These are phyloP conservation scores for Rhizomys pruinosus DNA, from an alignment of 2,113 vertebrate genomes.

Conservation along the genomic window DNA sequence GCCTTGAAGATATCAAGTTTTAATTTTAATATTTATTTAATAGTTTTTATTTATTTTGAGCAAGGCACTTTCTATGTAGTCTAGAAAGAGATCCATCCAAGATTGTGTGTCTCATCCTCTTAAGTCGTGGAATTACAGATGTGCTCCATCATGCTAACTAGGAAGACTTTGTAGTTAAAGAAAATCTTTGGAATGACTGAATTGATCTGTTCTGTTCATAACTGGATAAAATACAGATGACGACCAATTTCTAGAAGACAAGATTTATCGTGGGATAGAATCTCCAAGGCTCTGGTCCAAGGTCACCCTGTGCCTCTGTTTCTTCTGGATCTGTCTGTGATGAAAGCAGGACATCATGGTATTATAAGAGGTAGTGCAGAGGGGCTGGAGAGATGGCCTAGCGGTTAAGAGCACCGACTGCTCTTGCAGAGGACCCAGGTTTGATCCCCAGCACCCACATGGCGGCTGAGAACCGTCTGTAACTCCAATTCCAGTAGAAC, in stretches of 20 bases:
- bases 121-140: background rate
- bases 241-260: background rate
- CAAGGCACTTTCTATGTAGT: too few species aligned
- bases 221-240: background rate
- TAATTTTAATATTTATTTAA: background rate
- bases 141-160: too few species aligned
- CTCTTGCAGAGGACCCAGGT: too few species aligned
- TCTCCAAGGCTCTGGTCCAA: background rate
- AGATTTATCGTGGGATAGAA: background rate
- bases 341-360: too few species aligned
- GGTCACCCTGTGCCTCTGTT: too few species aligned
- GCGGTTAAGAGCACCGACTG: too few species aligned
- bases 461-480: too few species aligned
- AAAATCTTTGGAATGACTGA: background rate
- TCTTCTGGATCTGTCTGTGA: background rate
- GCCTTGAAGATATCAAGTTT: background rate
- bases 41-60: background rate
- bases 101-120: background rate
- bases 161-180: background rate
- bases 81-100: background rate
- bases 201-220: background rate
- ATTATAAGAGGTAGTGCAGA: rapidly evolving
- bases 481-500: too few species aligned
- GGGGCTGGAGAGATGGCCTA: too few species aligned
- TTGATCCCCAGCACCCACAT: too few species aligned